A percentile compares a stretch with the other conserved stretches of the same genome.
phyloP scores from a whole-genome alignment of 1,140 invertebrate species.

The Pogonus chalceus region DNA sequence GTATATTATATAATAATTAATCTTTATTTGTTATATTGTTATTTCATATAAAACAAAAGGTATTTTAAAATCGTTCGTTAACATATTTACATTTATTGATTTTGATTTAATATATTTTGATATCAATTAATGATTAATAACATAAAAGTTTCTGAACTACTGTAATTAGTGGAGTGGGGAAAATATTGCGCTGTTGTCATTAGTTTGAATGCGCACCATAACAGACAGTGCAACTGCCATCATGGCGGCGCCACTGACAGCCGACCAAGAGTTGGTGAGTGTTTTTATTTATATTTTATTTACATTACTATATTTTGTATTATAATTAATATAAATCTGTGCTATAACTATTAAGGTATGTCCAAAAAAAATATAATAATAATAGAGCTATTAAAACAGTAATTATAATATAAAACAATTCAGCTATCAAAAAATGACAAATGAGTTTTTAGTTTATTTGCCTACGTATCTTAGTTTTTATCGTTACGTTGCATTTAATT shows the following conservation, averaged over 20 bases:
- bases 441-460: constrained; percentile 7
- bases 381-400: neutral
- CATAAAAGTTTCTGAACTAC: no score
- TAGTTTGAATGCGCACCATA: constrained; percentile 3
- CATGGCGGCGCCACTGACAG: constrained; percentile 56
- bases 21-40: no score
- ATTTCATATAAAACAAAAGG: no score
- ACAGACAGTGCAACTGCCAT: neutral
- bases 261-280: constrained; percentile 60
- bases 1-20: no score
- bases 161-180: no score
- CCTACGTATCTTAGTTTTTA: constrained; percentile 12
- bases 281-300: constrained; percentile 22
- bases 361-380: neutral
- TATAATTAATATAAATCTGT: neutral
- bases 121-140: no score
- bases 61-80: no score
- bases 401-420: constrained; percentile 2
- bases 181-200: constrained; percentile 2
- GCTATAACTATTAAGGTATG: neutral
- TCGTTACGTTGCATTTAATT: constrained; percentile 10
- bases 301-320: neutral
- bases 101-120: no score
- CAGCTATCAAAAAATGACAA: neutral
- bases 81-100: no score